Evolutionary conservation across 2,113 vertebrate species (phyloP).

Genomic region (Apistogramma diplotaenia): DNA sequence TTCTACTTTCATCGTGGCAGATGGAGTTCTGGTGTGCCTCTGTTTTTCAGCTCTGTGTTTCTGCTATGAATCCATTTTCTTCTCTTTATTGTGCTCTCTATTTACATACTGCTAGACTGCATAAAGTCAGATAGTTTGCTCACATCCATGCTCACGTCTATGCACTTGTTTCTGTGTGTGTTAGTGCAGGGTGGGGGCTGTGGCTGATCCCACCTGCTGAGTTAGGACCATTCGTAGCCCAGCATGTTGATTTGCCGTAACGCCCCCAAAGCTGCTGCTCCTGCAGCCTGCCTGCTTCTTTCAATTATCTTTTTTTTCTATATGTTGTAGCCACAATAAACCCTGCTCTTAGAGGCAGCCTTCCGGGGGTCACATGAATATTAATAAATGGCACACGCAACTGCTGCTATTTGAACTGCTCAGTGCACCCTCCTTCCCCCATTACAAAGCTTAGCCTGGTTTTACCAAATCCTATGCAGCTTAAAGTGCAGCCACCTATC

Average conservation of each 20-base stretch:
- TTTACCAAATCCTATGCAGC: slow-evolving; percentile 13
- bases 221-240: slow-evolving; percentile 49
- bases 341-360: slow-evolving; percentile 26
- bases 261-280: slow-evolving; percentile 50
- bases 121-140: not conserved
- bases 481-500: not conserved
- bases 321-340: slow-evolving; percentile 27
- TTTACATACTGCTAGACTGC: not conserved
- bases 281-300: slow-evolving; percentile 39
- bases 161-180: not conserved
- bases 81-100: not conserved
- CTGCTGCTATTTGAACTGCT: slow-evolving; percentile 18
- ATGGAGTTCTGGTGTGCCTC: slow-evolving; percentile 11
- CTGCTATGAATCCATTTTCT: not conserved
- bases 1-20: slow-evolving; percentile 33
- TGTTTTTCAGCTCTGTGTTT: not conserved
- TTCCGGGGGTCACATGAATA: slow-evolving; percentile 60
- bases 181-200: not conserved
- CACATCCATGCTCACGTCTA: not conserved
- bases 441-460: slow-evolving; percentile 9
- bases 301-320: slow-evolving; percentile 5
- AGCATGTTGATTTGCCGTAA: slow-evolving; percentile 40
- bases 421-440: not conserved
- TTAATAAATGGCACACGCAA: slow-evolving; percentile 48
- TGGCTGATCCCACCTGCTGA: slow-evolving; percentile 60